Evolutionary conservation across 2,797 vertebrate genomes (phyloP).

Genomic region (Tauraco hartlaubi): DNA sequence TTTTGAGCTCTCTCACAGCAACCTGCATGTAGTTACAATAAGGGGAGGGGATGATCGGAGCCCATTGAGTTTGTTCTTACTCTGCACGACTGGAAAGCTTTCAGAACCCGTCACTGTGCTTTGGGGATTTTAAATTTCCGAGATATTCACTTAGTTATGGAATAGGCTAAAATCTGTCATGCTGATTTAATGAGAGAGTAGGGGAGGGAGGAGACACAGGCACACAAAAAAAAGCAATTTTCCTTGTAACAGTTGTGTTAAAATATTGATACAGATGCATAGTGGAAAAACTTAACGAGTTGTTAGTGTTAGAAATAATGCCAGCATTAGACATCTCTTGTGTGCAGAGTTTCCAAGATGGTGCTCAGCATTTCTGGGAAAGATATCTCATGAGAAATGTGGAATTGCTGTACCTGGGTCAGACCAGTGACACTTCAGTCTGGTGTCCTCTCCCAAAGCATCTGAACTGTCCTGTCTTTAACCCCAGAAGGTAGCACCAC

Average conservation of each 20-base stretch:
- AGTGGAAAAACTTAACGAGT: constrained; percentile 65
- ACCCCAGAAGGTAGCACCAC: not conserved
- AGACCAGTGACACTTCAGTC: not conserved
- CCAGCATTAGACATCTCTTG: constrained; percentile 56
- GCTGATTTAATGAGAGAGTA: constrained; percentile 69
- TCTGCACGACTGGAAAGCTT: constrained; percentile 40
- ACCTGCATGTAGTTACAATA: not conserved
- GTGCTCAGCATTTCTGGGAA: constrained; percentile 56
- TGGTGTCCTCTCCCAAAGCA: not conserved
- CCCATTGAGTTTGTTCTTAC: not conserved
- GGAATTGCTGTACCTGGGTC: constrained; percentile 3
- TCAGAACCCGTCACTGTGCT: constrained; percentile 54
- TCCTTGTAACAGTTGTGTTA: constrained; percentile 70
- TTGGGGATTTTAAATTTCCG: constrained; percentile 67
- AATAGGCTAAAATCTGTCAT: constrained; percentile 63
- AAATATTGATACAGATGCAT: constrained; percentile 76
- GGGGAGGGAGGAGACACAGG: constrained; percentile 31
- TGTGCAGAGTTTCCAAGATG: constrained; percentile 51
- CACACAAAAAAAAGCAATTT: constrained; percentile 64
- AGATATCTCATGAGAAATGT: constrained; percentile 20
- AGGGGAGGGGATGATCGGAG: not conserved
- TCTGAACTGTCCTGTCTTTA: not conserved
- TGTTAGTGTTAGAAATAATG: constrained; percentile 71
- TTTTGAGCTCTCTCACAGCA: not conserved
- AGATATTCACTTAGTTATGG: constrained; percentile 71